A percentile compares a stretch with the other conserved stretches of the same genome.
Evolutionary conservation across 2,888 invertebrate species (phyloP).

Genomic region (Andrena marginata): DNA sequence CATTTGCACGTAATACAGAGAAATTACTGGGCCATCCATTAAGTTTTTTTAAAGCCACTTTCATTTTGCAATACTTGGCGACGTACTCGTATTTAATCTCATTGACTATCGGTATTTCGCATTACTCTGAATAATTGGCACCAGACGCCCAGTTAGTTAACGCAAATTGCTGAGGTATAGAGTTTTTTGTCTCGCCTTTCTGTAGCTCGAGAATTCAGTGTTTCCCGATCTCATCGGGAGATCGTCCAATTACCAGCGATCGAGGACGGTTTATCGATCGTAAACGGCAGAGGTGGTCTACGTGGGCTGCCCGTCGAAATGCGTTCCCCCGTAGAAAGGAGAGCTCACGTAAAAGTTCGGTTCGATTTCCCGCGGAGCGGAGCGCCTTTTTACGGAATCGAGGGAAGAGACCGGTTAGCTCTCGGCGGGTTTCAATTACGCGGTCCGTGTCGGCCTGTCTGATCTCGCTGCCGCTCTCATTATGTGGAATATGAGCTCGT

Average conservation of each 20-base stretch:
- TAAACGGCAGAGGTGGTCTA: conserved; percentile 21
- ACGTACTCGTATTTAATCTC: not conserved
- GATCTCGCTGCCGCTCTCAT: conserved; percentile 79
- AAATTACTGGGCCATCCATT: too few species aligned
- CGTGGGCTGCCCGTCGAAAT: not conserved
- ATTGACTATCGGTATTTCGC: not conserved
- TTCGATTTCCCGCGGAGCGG: conserved; percentile 62
- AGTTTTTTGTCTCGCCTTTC: not conserved
- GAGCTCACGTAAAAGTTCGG: conserved; percentile 42
- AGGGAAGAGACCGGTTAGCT: conserved; percentile 43
- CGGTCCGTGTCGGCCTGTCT: conserved; percentile 76
- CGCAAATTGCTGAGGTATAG: conserved; percentile 30
- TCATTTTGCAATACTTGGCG: too few species aligned
- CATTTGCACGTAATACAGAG: too few species aligned
- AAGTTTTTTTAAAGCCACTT: too few species aligned
- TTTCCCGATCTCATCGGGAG: conserved; percentile 43
- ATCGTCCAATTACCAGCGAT: conserved; percentile 58
- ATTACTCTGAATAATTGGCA: not conserved
- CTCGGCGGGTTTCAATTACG: conserved; percentile 81
- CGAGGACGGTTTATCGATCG: conserved; percentile 50
- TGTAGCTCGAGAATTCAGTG: conserved; percentile 17
- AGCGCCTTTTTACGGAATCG: conserved; percentile 50
- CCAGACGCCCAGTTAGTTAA: conserved; percentile 11
- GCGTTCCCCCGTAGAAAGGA: conserved; percentile 28
- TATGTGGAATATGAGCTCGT: conserved; percentile 80